These are phyloP conservation scores for Dipodomys stephensi DNA, from an alignment of 2,113 vertebrate genomes.

Conservation along the genomic window DNA sequence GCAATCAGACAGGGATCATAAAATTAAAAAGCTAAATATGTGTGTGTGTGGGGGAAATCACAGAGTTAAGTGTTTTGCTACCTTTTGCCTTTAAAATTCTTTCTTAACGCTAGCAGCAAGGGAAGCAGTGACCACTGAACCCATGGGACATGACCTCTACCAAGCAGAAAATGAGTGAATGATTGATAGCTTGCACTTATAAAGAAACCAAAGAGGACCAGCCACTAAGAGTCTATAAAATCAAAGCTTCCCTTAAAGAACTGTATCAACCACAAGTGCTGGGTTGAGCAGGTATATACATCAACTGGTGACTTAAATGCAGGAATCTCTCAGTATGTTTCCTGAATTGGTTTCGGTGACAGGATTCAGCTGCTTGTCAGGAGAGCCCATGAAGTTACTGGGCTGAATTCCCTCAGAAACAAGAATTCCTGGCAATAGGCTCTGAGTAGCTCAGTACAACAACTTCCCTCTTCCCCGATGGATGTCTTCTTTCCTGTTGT, in stretches of 20 bases:
- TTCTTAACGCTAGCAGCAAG: constrained; percentile 76
- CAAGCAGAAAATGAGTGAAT: constrained; percentile 80
- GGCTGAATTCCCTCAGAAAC: constrained; percentile 15
- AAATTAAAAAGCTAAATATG: constrained; percentile 80
- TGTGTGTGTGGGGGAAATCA: neutral
- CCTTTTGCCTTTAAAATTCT: constrained; percentile 75
- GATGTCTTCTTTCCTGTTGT: neutral
- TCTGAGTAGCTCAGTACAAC: neutral
- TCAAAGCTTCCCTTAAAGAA: constrained; percentile 81
- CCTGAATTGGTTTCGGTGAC: constrained; percentile 16
- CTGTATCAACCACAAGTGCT: constrained; percentile 76
- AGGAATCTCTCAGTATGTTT: neutral
- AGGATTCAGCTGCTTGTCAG: neutral
- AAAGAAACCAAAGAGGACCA: constrained; percentile 76
- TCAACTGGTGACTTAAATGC: constrained; percentile 57
- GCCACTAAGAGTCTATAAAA: constrained; percentile 77
- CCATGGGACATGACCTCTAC: constrained; percentile 72
- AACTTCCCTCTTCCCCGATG: neutral
- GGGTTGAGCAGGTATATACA: constrained; percentile 68
- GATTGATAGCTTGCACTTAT: constrained; percentile 81
- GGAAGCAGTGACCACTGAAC: constrained; percentile 78
- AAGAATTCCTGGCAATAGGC: constrained; percentile 24
- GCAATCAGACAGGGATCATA: constrained; percentile 72
- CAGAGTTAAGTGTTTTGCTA: constrained; percentile 75
- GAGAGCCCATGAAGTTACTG: neutral